Percentiles rank a stretch among this genome's conserved stretches.
Conservation (phyloP, 1,140 invertebrate species). For the Drosophila pachea region DNA sequence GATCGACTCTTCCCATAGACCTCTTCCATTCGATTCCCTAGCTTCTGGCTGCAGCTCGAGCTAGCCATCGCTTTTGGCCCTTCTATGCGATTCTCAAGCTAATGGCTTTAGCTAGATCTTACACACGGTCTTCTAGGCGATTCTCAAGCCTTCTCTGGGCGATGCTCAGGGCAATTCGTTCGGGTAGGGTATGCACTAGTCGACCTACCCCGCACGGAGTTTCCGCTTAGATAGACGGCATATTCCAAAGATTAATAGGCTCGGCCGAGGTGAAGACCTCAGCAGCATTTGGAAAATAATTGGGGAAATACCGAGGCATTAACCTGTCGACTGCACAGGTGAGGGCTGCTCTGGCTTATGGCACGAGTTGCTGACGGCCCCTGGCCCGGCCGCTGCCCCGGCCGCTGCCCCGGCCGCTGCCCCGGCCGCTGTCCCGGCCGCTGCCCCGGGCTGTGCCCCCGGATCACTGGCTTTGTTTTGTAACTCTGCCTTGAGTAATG, state of each 20-base stretch:
- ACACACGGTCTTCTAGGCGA: no score
- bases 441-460: no score
- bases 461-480: no score
- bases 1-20: no score
- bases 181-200: neutral
- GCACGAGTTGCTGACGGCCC: no score
- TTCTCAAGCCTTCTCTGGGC: no score
- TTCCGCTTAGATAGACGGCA: neutral
- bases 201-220: no score
- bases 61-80: neutral
- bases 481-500: neutral
- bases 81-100: neutral
- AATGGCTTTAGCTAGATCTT: no score
- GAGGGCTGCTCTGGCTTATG: slow-evolving; percentile 1
- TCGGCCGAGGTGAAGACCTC: neutral
- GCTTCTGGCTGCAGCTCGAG: neutral
- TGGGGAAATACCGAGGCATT: slow-evolving; percentile 37
- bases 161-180: no score
- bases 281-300: slow-evolving; percentile 18
- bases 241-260: slow-evolving; percentile 27
- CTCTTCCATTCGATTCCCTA: no score
- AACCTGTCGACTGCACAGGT: slow-evolving; percentile 6
- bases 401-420: no score
- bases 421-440: neutral
- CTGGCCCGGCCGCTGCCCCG: no score